These are phyloP conservation scores for Myotis lucifugus DNA, from an alignment of 2,113 vertebrate genomes.

Conservation along the genomic window DNA sequence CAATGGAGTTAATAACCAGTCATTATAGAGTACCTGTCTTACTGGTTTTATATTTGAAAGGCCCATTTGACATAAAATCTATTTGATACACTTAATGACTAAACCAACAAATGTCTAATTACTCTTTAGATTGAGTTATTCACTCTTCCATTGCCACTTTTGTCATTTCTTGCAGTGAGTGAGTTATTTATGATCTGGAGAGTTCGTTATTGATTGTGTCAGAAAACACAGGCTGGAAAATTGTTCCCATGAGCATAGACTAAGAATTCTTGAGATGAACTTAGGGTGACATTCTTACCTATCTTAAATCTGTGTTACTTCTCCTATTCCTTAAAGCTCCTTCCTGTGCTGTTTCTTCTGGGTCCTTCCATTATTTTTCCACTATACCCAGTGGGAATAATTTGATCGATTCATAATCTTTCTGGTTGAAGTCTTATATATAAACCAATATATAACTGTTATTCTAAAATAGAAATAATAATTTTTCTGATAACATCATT, in stretches of 20 bases:
- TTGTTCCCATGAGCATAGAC: background rate
- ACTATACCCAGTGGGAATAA: background rate
- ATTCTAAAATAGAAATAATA: background rate
- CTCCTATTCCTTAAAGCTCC: background rate
- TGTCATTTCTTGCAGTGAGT: background rate
- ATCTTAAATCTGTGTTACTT: background rate
- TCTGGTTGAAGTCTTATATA: background rate
- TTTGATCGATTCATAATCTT: background rate
- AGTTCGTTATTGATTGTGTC: background rate
- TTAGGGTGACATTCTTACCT: background rate
- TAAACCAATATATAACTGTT: background rate
- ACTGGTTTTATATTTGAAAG: background rate
- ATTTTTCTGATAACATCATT: background rate
- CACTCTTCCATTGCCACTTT: background rate
- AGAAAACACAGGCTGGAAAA: background rate
- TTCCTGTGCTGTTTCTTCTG: background rate
- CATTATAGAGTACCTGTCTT: background rate
- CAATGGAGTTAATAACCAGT: background rate
- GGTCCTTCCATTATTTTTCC: background rate
- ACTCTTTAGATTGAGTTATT: background rate
- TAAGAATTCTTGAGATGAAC: background rate
- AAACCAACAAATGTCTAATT: background rate
- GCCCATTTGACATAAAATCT: background rate
- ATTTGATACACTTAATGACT: background rate
- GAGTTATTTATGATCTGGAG: background rate